These are phyloP conservation scores for Enteromius unitaeniatus DNA, from an alignment of 2,797 vertebrate genomes.

Conservation along the genomic window DNA sequence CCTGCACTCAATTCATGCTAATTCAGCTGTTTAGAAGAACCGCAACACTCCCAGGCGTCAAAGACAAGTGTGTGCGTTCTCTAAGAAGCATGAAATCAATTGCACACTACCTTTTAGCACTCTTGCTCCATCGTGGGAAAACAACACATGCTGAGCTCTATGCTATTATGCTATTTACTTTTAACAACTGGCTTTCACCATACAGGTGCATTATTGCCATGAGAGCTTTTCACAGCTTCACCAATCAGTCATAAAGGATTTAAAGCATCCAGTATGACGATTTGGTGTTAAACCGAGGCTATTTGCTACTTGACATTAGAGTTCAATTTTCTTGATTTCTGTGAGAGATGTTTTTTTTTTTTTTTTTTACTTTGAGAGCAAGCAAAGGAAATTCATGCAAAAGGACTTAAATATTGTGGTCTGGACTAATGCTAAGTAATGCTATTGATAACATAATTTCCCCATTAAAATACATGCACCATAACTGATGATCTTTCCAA, in stretches of 20 bases:
- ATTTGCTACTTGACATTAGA: background rate
- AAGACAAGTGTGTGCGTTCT: background rate
- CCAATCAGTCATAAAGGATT: background rate
- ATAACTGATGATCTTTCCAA: background rate
- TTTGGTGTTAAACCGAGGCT: background rate
- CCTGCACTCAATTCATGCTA: background rate
- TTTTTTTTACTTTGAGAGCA: background rate
- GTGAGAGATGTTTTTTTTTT: background rate
- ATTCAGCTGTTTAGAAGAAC: conserved; percentile 1
- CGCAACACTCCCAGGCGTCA: background rate
- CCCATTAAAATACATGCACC: background rate
- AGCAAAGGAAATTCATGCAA: background rate
- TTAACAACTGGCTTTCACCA: conserved; percentile 5
- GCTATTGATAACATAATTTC: background rate
- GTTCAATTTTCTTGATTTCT: background rate
- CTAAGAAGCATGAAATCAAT: conserved; percentile 28
- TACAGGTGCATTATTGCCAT: conserved; percentile 1
- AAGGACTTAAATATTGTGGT: background rate
- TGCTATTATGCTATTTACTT: background rate
- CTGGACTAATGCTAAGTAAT: background rate
- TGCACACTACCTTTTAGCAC: conserved; percentile 6
- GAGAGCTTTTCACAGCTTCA: background rate
- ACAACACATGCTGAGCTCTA: conserved; percentile 8
- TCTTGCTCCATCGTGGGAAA: conserved; percentile 15
- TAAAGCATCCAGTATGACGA: background rate